Base-by-base conservation (phyloP, 2,888 invertebrate genomes). In the Leistus spinibarbis region DNA sequence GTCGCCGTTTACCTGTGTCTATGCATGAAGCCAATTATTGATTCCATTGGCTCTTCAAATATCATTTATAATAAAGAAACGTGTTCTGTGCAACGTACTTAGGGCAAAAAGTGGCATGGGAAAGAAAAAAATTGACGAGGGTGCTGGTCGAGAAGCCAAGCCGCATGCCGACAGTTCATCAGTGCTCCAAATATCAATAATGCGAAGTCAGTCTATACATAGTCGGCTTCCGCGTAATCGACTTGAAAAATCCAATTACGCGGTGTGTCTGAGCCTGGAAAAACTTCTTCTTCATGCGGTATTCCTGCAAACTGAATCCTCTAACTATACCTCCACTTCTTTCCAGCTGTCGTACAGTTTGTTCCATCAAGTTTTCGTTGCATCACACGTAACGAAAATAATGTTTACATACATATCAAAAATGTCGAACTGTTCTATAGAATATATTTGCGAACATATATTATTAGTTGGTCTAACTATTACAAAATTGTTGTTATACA, bases 171-270 rank as follows among this genome's bases (percentile, higher is more conserved):
- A 60, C 19, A 60, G 17, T 20, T 60, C 60, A 22, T 16, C 60
- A 60, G 60, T 22, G 22, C 60, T 19, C 60, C 19, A 60, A n/a
- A 60, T 60, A 60, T 60, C 60, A 60, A 60, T 60, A 60, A 60
- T 20, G 4, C 13, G 7, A 13, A 40, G 60, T 19, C 60, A 60
- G 57, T 16, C 54, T 17, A 5, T 16, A 54, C n/a, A 16, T 20
- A 57, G 60, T 60, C 60, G 16, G 17, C 19, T 60, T 60, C 20
- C 60, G 40, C 40, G 60, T 16, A 60, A 57, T 57, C 57, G 57
- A 57, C 57, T n/a, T n/a, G 57, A 57, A 57, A 57, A 57, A 60
- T 60, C 60, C 60, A 60, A 60, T 60, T 60, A 60, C 60, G 60
- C 0, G 3, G 20, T 10, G 60, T 16, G 60, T 20, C 60, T 54